phyloP scores from a whole-genome alignment of 2,797 vertebrate genomes.

The Forpus xanthops region DNA sequence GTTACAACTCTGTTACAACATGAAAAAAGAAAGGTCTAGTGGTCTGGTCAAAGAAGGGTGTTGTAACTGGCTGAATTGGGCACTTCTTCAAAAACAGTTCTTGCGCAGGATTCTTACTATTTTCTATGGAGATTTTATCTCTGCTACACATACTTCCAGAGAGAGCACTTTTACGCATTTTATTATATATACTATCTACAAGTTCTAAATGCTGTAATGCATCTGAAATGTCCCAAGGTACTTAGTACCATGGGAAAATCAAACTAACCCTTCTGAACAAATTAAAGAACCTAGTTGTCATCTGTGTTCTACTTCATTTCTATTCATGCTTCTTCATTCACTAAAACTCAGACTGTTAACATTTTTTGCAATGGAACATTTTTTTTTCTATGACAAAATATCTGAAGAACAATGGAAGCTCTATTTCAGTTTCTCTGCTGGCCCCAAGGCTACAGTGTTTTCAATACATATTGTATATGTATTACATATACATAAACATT shows the following conservation, averaged over 20 bases:
- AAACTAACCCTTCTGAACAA: neutral
- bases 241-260: neutral
- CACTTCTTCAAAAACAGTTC: neutral
- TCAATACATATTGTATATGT: neutral
- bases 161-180: neutral
- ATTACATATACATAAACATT: neutral
- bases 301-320: neutral
- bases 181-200: neutral
- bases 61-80: neutral
- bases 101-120: neutral
- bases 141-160: neutral
- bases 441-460: accelerated
- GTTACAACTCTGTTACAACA: neutral
- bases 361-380: neutral
- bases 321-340: neutral
- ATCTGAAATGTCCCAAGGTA: neutral
- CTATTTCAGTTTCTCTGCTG: neutral
- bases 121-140: neutral
- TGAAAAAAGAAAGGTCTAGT: neutral
- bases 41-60: neutral
- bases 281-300: neutral
- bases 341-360: neutral
- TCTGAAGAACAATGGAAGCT: neutral
- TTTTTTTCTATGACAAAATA: neutral
- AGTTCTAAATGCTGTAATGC: neutral